Base-by-base conservation (phyloP, 2,797 vertebrate species). In the Acipenser ruthenus region DNA sequence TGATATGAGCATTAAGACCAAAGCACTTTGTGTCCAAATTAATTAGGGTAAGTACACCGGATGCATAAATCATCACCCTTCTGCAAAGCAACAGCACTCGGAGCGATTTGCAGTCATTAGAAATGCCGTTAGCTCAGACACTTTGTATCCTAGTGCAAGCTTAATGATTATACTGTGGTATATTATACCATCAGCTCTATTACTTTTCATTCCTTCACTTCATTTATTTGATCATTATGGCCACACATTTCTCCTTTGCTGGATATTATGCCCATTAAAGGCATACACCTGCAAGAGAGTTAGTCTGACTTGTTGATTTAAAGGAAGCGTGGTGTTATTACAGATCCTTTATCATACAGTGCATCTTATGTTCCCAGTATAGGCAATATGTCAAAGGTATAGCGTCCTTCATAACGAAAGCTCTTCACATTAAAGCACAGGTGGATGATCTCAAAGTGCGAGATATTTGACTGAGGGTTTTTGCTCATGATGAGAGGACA, bases 11-110 rank as follows among this genome's bases (percentile, higher is more conserved):
- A 9, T 23, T 15, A 52, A 59, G 50, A 56, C 52, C 47, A 52
- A 47, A 12, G 10, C 7, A 48, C 64, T 58, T 47, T 23, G 0
- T 37, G 64, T 65, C 64, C 52, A 65, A 65, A 65, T 65, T 65
- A 65, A 65, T 65, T 65, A 65, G 53, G 64, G 47, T n/a, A 59
- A 65, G 64, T 49, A 65, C 52, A 13, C 7, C 37, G 13, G 10
- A 8, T 9, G 53, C 8, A 65, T 65, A 65, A 65, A 65, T 65
- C 64, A 65, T n/a, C 64, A 49, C 52, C 52, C 23, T n/a, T 2
- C 10, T 6, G 52, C 9, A 1, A 11, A 6, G 11, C 47, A 53
- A 13, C 15, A 7, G 18, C 37, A 12, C 11, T 48, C 6, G 47
- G 18, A 37, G n/a, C 11, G 8, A 65, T 65, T 8, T 59, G 18